Conservation (phyloP, 2,888 invertebrate species). For the Chironomus riparius region DNA sequence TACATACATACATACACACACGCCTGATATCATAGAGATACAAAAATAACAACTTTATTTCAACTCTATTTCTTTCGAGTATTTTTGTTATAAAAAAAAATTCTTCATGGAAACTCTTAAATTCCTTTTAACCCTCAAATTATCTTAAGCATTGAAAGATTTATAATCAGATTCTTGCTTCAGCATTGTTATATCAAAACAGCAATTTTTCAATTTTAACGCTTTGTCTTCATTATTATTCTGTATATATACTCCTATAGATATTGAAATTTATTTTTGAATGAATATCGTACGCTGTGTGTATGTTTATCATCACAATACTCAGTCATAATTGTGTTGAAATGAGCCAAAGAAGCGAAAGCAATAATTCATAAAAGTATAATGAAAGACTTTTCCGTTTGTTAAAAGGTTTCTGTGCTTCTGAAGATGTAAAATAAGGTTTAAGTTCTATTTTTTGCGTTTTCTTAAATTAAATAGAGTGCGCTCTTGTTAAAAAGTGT, state of each 20-base stretch:
- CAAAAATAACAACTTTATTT: conserved; percentile 24
- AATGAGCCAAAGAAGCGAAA: not conserved
- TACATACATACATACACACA: not conserved
- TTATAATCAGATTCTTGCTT: not conserved
- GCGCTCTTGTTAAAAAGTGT: not conserved
- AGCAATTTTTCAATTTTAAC: not conserved
- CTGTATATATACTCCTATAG: not conserved
- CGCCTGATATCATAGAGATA: not conserved
- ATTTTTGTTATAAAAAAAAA: not conserved
- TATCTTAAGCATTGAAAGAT: not conserved
- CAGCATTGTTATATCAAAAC: not conserved
- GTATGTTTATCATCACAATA: conserved; percentile 5
- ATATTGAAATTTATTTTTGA: not conserved
- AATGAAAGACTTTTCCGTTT: conserved; percentile 5
- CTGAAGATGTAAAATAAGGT: too few species aligned
- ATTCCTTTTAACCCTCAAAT: not conserved
- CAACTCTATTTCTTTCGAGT: not conserved
- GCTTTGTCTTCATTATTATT: not conserved
- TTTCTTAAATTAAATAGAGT: not conserved
- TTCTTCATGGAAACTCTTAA: not conserved
- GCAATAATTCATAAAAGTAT: conserved; percentile 16
- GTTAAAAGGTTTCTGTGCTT: conserved; percentile 5
- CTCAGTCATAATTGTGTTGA: conserved; percentile 23
- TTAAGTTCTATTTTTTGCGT: too few species aligned
- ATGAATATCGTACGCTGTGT: not conserved